Conservation (phyloP, 2,797 vertebrate genomes). For the Acrossocheilus fasciatus region DNA sequence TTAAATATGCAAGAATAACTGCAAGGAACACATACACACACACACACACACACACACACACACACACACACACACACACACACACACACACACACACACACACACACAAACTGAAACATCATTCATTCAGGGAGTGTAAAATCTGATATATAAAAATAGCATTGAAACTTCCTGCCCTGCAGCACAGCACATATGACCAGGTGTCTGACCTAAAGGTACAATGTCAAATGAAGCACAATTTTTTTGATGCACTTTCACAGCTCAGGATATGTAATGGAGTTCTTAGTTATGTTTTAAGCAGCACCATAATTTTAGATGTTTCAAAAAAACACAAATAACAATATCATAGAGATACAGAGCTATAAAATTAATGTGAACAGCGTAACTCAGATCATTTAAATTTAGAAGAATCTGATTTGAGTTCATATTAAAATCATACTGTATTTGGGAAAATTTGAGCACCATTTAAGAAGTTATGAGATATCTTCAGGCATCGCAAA, state of each 20-base stretch:
- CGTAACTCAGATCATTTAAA: background rate
- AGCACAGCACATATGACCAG: background rate
- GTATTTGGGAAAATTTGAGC: background rate
- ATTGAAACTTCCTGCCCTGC: background rate
- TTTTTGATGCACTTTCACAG: background rate
- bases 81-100: too few species aligned
- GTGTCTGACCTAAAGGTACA: conserved; percentile 12
- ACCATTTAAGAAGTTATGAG: background rate
- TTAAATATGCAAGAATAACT: conserved; percentile 82
- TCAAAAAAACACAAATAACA: background rate
- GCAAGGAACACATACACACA: conserved; percentile 63
- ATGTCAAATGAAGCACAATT: background rate
- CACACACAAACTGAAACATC: conserved; percentile 47
- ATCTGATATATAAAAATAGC: conserved; percentile 31
- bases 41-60: conserved; percentile 53
- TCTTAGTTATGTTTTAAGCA: background rate
- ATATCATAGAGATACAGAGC: background rate
- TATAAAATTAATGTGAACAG: background rate
- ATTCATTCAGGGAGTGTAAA: conserved; percentile 37
- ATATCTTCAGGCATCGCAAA: background rate
- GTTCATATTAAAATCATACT: background rate
- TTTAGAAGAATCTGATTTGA: background rate
- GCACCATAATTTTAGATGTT: background rate
- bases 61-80: too few species aligned
- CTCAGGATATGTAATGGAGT: background rate